Evolutionary conservation across 2,113 vertebrate genomes (phyloP), one percentile per base, ranked within the genome.

Genomic region (Axis porcinus): DNA sequence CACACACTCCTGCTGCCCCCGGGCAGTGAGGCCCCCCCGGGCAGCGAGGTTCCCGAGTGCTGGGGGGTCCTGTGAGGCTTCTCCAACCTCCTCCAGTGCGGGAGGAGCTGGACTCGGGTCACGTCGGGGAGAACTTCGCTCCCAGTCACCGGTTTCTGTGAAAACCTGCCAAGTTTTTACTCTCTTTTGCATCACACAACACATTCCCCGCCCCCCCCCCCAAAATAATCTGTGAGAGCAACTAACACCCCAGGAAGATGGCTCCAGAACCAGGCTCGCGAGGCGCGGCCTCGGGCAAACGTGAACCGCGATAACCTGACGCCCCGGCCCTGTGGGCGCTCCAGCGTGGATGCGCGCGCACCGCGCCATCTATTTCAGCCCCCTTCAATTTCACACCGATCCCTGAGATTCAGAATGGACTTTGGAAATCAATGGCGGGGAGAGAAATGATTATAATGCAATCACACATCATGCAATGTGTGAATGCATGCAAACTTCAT

Each of bases 251-350:
- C 78, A 81, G 16, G 25, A 81, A 60, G 64, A 9, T 6, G 40
- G 30, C 62, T 81, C 82, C 82, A 62, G 25, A 21, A 55, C 3
- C 43, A 70, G 67, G 33, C 28, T 57, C 10, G 3, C 43, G 13
- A 87, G 36, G 55, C 8, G 1, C 1, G 15, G 28, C 8, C 11
- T 36, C 2, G 2, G 40, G 70, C 11, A 2, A 74, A 16, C 12
- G 21, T 5, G 21, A 45, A 7, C 40, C 30, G 1, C 23, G 3
- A n/a, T 9, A 43, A 40, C 1, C 11, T 13, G 74, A 47, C 40
- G 5, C 23, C 82, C 54, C 3, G 10, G 3, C 47, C 6, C 0
- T 10, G 8, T 0, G 47, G 17, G 28, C 2, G 9, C 50, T 55
- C 82, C 17, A 33, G 76, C 67, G 25, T 45, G 62, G 36, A 74